Percentiles rank a stretch among this genome's conserved stretches.
Evolutionary conservation across 2,113 vertebrate species (phyloP).

Genomic region (Etheostoma spectabile): DNA sequence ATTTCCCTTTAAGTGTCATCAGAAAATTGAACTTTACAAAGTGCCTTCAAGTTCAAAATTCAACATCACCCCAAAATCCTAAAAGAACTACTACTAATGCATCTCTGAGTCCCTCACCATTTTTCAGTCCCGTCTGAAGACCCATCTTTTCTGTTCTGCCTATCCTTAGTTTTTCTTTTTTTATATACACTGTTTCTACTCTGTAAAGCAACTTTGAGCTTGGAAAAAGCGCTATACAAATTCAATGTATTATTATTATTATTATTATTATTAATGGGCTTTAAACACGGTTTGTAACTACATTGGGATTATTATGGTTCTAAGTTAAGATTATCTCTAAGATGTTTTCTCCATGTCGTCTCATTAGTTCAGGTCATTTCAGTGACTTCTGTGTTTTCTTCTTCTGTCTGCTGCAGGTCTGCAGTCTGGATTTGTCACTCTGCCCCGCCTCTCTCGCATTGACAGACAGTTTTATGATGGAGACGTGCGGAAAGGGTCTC

Average conservation of each 20-base stretch:
- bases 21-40: background rate
- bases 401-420: slow-evolving; percentile 81
- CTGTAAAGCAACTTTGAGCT: too few species aligned
- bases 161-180: too few species aligned
- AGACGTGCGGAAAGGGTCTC: slow-evolving; percentile 44
- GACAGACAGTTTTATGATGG: slow-evolving; percentile 83
- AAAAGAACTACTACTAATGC: too few species aligned
- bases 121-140: too few species aligned
- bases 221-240: too few species aligned
- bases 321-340: background rate
- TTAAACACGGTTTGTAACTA: background rate
- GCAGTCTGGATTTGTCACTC: slow-evolving; percentile 91
- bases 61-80: too few species aligned
- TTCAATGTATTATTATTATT: too few species aligned
- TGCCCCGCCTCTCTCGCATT: slow-evolving; percentile 87
- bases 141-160: too few species aligned
- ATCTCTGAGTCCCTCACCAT: too few species aligned
- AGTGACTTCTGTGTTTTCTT: slow-evolving; percentile 3
- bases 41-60: background rate
- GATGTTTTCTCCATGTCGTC: background rate
- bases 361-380: background rate
- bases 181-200: too few species aligned
- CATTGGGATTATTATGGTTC: background rate
- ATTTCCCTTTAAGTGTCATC: background rate
- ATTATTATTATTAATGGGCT: too few species aligned